Conservation (phyloP, 2,888 invertebrate species). For the Acanthosepion esculentum region DNA sequence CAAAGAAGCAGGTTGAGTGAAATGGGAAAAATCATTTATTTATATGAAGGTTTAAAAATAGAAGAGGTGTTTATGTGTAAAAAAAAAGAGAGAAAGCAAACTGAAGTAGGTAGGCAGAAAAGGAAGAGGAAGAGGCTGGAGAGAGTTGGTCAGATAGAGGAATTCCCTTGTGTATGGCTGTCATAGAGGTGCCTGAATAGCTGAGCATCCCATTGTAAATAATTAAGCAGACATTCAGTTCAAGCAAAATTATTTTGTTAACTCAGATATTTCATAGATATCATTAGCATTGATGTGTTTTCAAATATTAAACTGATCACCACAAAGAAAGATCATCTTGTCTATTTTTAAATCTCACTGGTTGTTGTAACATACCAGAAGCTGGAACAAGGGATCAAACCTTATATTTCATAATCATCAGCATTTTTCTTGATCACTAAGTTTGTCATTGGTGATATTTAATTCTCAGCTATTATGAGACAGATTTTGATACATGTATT, state of each 20-base stretch:
- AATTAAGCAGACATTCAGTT: not conserved
- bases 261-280: not conserved
- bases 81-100: not conserved
- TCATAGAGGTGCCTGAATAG: not conserved
- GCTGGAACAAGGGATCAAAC: too few relatives aligned
- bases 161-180: not conserved
- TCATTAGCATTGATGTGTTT: not conserved
- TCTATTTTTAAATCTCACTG: too few relatives aligned
- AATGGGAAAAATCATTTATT: slow-evolving; percentile 33
- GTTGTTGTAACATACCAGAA: too few relatives aligned
- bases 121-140: not conserved
- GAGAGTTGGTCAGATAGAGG: not conserved
- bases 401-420: too few relatives aligned
- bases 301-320: not conserved
- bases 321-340: not conserved
- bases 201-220: not conserved
- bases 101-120: not conserved
- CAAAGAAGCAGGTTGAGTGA: slow-evolving; percentile 17
- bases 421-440: not conserved
- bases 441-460: not conserved
- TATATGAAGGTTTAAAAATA: not conserved
- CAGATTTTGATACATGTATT: not conserved
- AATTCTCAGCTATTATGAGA: not conserved
- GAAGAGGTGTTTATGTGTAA: slow-evolving; percentile 1
- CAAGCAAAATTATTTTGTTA: not conserved